These are phyloP conservation scores for Octodon degus DNA, from an alignment of 2,113 vertebrate species.

Conservation along the genomic window DNA sequence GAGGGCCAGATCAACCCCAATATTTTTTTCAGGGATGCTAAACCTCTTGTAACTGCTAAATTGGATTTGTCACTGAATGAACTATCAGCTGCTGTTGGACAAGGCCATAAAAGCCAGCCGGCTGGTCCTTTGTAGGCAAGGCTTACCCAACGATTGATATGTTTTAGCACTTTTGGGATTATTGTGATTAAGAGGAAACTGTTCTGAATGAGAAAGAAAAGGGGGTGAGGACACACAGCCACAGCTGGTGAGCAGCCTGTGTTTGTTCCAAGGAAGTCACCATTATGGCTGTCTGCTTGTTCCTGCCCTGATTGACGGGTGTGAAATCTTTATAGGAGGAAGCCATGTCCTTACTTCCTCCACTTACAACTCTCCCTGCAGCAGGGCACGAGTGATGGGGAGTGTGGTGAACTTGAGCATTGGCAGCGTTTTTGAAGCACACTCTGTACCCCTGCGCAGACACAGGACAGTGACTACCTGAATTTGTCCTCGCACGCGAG, in stretches of 20 bases:
- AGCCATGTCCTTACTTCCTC: constrained; percentile 67
- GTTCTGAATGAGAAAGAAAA: constrained; percentile 89
- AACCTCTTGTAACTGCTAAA: constrained; percentile 92
- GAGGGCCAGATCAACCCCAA: constrained; percentile 87
- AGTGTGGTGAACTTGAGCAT: constrained; percentile 49
- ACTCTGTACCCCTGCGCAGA: rapidly evolving
- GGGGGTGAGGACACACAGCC: constrained; percentile 87
- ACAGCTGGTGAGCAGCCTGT: constrained; percentile 92
- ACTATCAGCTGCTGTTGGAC: constrained; percentile 92
- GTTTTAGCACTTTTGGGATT: constrained; percentile 91
- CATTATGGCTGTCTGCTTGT: constrained; percentile 90
- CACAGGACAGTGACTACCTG: background rate
- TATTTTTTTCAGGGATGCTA: constrained; percentile 89
- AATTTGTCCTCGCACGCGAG: background rate
- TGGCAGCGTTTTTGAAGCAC: background rate
- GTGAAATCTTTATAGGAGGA: constrained; percentile 86
- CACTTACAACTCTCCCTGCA: background rate
- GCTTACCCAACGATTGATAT: constrained; percentile 93
- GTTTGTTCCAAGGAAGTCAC: constrained; percentile 88
- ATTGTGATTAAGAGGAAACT: constrained; percentile 93
- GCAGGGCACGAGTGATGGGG: background rate
- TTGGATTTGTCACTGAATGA: constrained; percentile 95
- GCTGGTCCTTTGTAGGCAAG: constrained; percentile 90
- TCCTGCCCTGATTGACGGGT: constrained; percentile 89
- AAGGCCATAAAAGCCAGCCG: constrained; percentile 90